Percentiles rank a stretch among this genome's conserved stretches.
phyloP scores from a whole-genome alignment of 2,797 vertebrate genomes.

The Paratrypauchen microcephalus region DNA sequence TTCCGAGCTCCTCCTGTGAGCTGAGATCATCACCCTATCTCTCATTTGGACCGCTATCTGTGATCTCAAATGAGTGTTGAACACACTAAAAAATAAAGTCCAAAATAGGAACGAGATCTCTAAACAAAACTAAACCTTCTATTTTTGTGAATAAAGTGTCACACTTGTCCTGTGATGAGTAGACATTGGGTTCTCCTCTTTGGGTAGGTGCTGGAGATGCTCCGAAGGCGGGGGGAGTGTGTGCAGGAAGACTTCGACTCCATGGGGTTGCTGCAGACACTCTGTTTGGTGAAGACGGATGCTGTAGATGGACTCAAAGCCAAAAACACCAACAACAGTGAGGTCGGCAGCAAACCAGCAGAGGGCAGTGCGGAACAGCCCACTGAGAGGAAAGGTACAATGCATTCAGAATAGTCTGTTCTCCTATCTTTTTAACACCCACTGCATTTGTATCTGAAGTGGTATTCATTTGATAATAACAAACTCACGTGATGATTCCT shows the following conservation, averaged over 20 bases:
- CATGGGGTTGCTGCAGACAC: conserved; percentile 82
- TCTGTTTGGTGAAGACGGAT: conserved; percentile 86
- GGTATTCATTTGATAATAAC: too few relatives aligned
- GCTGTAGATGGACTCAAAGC: conserved; percentile 69
- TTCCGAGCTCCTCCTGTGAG: too few relatives aligned
- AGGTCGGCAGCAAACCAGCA: background rate
- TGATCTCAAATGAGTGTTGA: too few relatives aligned
- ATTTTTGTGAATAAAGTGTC: background rate
- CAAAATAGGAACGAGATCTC: too few relatives aligned
- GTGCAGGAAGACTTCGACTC: conserved; percentile 76
- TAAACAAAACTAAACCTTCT: background rate
- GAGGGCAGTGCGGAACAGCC: conserved; percentile 4
- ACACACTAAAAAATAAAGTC: too few relatives aligned
- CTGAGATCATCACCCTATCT: too few relatives aligned
- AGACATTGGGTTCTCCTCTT: background rate
- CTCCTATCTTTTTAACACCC: too few relatives aligned
- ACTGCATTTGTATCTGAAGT: too few relatives aligned
- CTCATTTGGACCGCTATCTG: too few relatives aligned
- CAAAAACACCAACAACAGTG: accelerated
- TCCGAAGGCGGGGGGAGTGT: conserved; percentile 71
- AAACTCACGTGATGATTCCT: too few relatives aligned
- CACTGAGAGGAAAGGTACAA: conserved; percentile 80
- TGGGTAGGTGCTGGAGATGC: conserved; percentile 81
- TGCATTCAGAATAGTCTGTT: background rate
- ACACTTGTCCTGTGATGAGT: background rate